phyloP scores from a whole-genome alignment of 2,797 vertebrate genomes.

The Nyctalus aviator region DNA sequence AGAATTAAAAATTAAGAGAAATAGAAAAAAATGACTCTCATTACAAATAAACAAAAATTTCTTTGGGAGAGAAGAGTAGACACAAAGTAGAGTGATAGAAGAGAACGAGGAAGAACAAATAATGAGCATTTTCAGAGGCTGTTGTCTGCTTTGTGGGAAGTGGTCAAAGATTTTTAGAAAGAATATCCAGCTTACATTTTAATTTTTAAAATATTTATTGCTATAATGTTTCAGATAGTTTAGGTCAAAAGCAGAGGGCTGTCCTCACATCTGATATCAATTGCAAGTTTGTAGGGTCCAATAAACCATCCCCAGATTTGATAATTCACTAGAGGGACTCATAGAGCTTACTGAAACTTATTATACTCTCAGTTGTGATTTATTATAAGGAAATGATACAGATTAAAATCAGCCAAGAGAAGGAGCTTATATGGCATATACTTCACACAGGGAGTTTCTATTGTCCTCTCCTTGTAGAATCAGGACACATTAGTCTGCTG shows the following conservation, averaged over 20 bases:
- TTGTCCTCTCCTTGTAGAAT: background rate
- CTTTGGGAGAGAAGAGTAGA: background rate
- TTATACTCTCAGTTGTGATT: background rate
- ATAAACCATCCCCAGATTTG: background rate
- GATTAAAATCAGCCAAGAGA: background rate
- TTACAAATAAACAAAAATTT: slow-evolving; percentile 10
- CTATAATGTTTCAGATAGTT: slow-evolving; percentile 1
- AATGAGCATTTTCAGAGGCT: background rate
- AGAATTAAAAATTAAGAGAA: background rate
- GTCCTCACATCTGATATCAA: background rate
- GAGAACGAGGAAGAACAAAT: slow-evolving; percentile 5
- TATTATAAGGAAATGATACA: background rate
- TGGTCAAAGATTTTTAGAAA: slow-evolving; percentile 13
- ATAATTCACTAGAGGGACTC: background rate
- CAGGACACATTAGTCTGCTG: background rate
- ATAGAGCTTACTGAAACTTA: background rate
- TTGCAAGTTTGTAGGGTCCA: background rate
- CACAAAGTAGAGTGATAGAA: background rate
- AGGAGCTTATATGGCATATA: background rate
- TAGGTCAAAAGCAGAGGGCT: background rate
- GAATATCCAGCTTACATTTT: background rate
- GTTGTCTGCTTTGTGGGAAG: background rate
- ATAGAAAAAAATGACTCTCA: background rate
- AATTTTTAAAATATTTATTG: background rate
- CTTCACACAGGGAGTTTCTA: background rate